phyloP scores from a whole-genome alignment of 2,797 vertebrate species.

The Onychomys arenicola region DNA sequence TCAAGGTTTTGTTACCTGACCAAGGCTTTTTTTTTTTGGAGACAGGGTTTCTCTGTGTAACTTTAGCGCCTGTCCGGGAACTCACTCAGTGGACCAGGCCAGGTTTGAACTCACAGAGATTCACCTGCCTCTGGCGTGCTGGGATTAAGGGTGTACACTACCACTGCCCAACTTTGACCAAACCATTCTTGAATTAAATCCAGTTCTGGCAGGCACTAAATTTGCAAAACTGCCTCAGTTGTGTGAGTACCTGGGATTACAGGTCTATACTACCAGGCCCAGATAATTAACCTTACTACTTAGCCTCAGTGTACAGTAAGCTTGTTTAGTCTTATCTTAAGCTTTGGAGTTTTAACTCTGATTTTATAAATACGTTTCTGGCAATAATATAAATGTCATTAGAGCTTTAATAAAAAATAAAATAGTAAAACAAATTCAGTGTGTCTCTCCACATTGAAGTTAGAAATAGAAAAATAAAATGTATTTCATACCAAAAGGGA shows the following conservation, averaged over 20 bases:
- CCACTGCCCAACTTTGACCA: too few relatives aligned
- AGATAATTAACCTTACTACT: not conserved
- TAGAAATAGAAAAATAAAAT: not conserved
- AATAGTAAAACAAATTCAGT: conserved; percentile 33
- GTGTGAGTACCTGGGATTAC: not conserved
- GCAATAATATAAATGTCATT: not conserved
- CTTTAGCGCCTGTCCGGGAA: too few relatives aligned
- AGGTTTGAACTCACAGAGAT: too few relatives aligned
- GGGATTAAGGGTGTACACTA: too few relatives aligned
- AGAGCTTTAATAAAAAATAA: not conserved
- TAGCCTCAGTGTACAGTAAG: not conserved
- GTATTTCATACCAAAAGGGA: conserved; percentile 5
- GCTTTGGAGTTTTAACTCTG: conserved; percentile 45
- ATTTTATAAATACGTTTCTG: conserved; percentile 29
- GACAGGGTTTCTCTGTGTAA: too few relatives aligned
- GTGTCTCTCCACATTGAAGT: not conserved
- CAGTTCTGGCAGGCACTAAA: not conserved
- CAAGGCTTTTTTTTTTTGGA: not conserved
- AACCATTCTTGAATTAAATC: not conserved
- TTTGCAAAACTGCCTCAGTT: not conserved
- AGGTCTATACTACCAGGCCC: not conserved
- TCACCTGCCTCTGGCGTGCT: too few relatives aligned
- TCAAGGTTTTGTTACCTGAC: not conserved
- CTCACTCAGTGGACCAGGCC: too few relatives aligned
- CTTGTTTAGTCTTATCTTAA: conserved; percentile 21